Base-by-base conservation (phyloP, 2,113 vertebrate species). In the zebrafish (Danio rerio) region DNA sequence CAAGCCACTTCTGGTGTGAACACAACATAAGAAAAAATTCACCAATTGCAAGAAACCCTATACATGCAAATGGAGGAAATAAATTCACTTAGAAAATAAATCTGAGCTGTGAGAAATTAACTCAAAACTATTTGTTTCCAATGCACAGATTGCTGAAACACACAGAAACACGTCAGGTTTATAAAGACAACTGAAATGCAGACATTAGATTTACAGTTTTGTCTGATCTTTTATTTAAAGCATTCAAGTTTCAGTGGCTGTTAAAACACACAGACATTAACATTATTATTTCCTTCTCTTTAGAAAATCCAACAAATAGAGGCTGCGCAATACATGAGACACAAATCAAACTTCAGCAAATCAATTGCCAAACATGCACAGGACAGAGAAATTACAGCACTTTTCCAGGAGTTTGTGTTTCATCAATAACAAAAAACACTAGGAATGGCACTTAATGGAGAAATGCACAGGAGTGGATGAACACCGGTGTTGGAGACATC, bases 141-240 rank as follows among this genome's bases (percentile, higher is more conserved):
- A 31, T 2, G 1, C 31, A 31, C 31, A 31, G 31, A 31, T 31
- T 31, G 31, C 31, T 31, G 31, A 31, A 31, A 31, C 1, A 31
- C 31, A 31, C 31, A 31, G 31, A 31, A 31, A 31, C 31, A 31
- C 3, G 31, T 3, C 3, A 2, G 31, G 1, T 31, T 31, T 31
- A 31, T 2, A 31, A 31, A 1, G 3, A 31, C 31, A 7, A 45
- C 40, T 6, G n/a, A 15, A 45, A 5, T 47, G n/a, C 18, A 61
- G 16, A 12, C n/a, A 55, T 16, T 3, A 6, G 50, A 42, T 73
- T 56, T 16, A 72, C 31, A 58, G 11, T 0, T 3, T 52, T 3
- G 9, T 59, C 9, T 15, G 18, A 20, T 76, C 55, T 18, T 74
- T 74, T 74, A 74, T 59, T 76, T 61, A 6, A 59, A 31, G 45